Base-by-base conservation (phyloP, 2,888 invertebrate genomes). In the Branchellion lobata region DNA sequence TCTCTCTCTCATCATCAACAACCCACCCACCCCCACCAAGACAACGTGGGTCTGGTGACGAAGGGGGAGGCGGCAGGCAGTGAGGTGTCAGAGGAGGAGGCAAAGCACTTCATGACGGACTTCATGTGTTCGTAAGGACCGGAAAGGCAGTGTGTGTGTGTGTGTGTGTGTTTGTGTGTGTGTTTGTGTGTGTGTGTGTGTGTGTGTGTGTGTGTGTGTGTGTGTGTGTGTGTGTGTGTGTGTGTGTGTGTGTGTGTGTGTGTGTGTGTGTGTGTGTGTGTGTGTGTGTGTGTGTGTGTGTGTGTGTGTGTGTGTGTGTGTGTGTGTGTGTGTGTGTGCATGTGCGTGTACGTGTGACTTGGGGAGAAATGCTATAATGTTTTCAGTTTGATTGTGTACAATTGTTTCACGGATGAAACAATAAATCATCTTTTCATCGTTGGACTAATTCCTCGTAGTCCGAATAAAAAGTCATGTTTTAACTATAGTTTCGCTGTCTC, bases 181-280 rank as follows among this genome's bases (percentile, higher is more conserved):
- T 33, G 76, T 69, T 29, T 79, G 73, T 1, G 31, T 79, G 51
- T 51, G 53, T 51, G 33, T 53, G 36, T 79, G 31, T 53, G 71
- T 57, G 40, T 34, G 71, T 76, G 73, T 68, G 33, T 71, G 47
- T 71, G 40, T 71, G 47, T 34, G 57, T 80, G 53, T 57, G 57
- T 80, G 71, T 57, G 71, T 65, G 69, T 47, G 53, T 76, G 11
- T 53, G 57, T 76, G 51, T 47, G 72, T 51, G 76, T 40, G 76
- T 65, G 36, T 40, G 40, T 74, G 34, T 51, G 61, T 33, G 47
- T 76, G 76, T 36, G 40, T 36, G 47, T 76, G 27, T 68, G 79
- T 76, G 47, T 51, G 40, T 24, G 53, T 75, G 51, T 61, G 53
- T 69, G 68, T 68, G 40, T 36, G n/a, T 61, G 31, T 72, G 24